Evolutionary conservation across 2,113 vertebrate species (phyloP).

Genomic region (Oncorhynchus keta): DNA sequence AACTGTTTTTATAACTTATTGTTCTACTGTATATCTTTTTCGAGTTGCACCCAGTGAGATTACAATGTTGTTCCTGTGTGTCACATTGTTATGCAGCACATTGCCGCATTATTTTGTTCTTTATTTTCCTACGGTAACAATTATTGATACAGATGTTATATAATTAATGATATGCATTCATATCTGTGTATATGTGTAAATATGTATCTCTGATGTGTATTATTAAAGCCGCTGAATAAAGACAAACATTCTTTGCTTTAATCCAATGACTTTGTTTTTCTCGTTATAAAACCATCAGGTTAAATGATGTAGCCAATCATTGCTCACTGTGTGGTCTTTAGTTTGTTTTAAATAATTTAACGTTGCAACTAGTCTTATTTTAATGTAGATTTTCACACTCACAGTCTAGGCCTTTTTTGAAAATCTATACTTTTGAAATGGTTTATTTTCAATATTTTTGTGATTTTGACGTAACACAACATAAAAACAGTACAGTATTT

Average conservation of each 20-base stretch:
- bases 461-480: too few relatives aligned
- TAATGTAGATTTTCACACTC: too few relatives aligned
- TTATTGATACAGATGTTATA: constrained; percentile 59
- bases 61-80: constrained; percentile 59
- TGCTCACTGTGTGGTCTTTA: too few relatives aligned
- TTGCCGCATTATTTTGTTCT: constrained; percentile 65
- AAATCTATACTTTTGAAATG: too few relatives aligned
- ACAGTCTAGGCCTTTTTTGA: too few relatives aligned
- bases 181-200: constrained; percentile 74
- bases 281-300: background rate
- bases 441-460: too few relatives aligned
- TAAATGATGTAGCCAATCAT: too few relatives aligned
- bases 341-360: too few relatives aligned
- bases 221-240: constrained; percentile 77
- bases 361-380: too few relatives aligned
- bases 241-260: constrained; percentile 41
- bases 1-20: background rate
- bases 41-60: constrained; percentile 28
- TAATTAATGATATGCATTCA: constrained; percentile 41
- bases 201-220: constrained; percentile 78
- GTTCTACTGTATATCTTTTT: constrained; percentile 43
- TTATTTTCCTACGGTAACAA: constrained; percentile 71
- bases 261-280: background rate
- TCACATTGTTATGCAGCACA: constrained; percentile 72
- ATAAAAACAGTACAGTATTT: too few relatives aligned